Conservation (phyloP, 64 coral and sea anemone genomes). For the Hydrozoanthus tunicans region DNA sequence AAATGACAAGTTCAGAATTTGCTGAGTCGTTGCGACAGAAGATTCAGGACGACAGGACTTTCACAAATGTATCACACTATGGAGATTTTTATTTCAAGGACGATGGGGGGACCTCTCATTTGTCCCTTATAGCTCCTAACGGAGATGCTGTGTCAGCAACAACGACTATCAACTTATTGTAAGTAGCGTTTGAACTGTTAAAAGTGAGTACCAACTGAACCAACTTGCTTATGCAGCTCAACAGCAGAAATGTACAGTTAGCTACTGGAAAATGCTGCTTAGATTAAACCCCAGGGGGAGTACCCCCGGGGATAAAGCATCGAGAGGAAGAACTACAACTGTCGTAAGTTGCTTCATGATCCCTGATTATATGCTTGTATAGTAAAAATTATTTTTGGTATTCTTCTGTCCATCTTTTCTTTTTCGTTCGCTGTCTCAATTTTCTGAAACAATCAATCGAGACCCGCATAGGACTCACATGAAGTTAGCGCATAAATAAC, state of each 20-base stretch:
- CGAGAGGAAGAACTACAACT: too few species aligned
- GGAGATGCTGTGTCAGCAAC: slow-evolving; percentile 96
- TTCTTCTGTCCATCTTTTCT: too few species aligned
- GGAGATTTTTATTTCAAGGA: slow-evolving; percentile 80
- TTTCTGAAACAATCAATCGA: too few species aligned
- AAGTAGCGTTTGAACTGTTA: slow-evolving; percentile 34
- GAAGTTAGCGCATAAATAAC: too few species aligned
- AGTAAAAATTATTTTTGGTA: too few species aligned
- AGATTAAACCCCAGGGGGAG: too few species aligned
- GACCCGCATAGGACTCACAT: too few species aligned
- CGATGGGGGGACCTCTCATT: slow-evolving; percentile 76
- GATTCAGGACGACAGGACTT: slow-evolving; percentile 80
- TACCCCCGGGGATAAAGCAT: too few species aligned
- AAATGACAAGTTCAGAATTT: slow-evolving; percentile 78
- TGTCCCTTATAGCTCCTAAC: slow-evolving; percentile 85
- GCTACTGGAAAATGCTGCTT: too few species aligned
- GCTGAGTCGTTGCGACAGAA: slow-evolving; percentile 73
- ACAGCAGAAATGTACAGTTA: not conserved
- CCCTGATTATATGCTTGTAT: too few species aligned
- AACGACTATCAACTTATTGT: slow-evolving; percentile 89
- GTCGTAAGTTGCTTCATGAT: too few species aligned
- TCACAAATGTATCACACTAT: slow-evolving; percentile 68
- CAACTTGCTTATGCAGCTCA: not conserved
- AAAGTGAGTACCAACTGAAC: not conserved
- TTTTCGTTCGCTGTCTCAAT: too few species aligned